These are phyloP conservation scores for Drosophila helvetica DNA, from an alignment of 2,888 invertebrate genomes.

Conservation along the genomic window DNA sequence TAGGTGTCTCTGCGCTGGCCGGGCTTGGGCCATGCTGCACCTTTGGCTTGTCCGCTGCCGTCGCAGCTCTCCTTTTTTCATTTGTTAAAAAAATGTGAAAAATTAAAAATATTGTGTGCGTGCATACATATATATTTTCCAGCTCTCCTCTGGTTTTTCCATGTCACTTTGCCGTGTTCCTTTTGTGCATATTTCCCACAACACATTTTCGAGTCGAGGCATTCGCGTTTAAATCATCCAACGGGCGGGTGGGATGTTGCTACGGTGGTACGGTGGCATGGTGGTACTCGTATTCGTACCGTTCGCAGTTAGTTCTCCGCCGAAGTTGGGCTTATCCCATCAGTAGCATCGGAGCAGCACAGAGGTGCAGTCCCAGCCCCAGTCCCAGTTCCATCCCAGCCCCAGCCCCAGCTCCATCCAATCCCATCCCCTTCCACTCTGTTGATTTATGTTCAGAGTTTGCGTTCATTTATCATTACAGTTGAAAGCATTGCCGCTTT, in stretches of 20 bases:
- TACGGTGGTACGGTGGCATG: not conserved
- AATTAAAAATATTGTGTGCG: constrained; percentile 72
- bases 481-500: constrained; percentile 76
- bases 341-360: constrained; percentile 40
- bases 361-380: constrained; percentile 32
- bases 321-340: constrained; percentile 75
- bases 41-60: constrained; percentile 45
- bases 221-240: constrained; percentile 71
- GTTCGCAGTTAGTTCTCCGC: constrained; percentile 70
- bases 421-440: constrained; percentile 3
- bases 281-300: constrained; percentile 12
- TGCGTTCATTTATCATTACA: constrained; percentile 78
- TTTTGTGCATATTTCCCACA: constrained; percentile 78
- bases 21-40: constrained; percentile 54
- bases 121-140: constrained; percentile 33
- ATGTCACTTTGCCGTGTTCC: constrained; percentile 55
- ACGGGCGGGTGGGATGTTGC: constrained; percentile 11
- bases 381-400: constrained; percentile 19
- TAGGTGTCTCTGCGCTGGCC: constrained; percentile 51
- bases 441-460: constrained; percentile 76
- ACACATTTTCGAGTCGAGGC: constrained; percentile 76
- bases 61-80: constrained; percentile 23
- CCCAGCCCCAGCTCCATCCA: constrained; percentile 10
- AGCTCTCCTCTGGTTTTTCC: constrained; percentile 21
- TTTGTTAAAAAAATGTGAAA: constrained; percentile 69